Evolutionary conservation across 2,113 vertebrate species (phyloP), one percentile per base, ranked within the genome.

Genomic region (Melanocharis versteri): DNA sequence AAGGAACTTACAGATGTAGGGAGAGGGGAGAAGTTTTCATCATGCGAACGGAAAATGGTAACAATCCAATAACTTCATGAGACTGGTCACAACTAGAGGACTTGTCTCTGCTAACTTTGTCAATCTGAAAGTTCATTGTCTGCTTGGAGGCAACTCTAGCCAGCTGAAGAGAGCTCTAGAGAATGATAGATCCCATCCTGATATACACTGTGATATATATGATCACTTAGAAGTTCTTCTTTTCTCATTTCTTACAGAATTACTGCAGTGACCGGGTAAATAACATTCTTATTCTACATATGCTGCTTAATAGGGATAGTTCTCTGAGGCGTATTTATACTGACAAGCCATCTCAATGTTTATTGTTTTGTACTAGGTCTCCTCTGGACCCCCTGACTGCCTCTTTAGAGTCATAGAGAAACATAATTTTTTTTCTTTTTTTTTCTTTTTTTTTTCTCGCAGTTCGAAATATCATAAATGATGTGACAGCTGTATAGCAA

Each of bases 251-350:
- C 50, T 66, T 62, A 40, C 3, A 33, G 7, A 33, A 53, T 76
- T 82, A 48, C 10, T 37, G 13, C 66, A 45, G 18, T 28, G 37
- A 50, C 3, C 0, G 0, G 8, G 9, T n/a, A 70, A 82, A 11
- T 62, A 30, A 30, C 3, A 53, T 72, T 30, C 11, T 82, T 78
- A 10, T 45, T 83, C 28, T 58, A 22, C 45, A 30, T 56, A 12
- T 60, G 13, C 9, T 78, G 33, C 10, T 64, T 71, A 64, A 68
- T 9, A 75, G 15, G 19, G 19, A 28, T n/a, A 31, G 4, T 68
- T 75, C 18, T 92, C 30, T 40, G 44, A 66, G 39, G 16, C 10
- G 42, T 56, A 51, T 66, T 51, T 58, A 13, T 8, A 28, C 30
- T 30, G 30, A 35, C 3, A 66, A 73, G 2, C 2, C 21, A 48